Conservation (phyloP, 2,797 vertebrate species). For the Kryptolebias ocellatus region DNA sequence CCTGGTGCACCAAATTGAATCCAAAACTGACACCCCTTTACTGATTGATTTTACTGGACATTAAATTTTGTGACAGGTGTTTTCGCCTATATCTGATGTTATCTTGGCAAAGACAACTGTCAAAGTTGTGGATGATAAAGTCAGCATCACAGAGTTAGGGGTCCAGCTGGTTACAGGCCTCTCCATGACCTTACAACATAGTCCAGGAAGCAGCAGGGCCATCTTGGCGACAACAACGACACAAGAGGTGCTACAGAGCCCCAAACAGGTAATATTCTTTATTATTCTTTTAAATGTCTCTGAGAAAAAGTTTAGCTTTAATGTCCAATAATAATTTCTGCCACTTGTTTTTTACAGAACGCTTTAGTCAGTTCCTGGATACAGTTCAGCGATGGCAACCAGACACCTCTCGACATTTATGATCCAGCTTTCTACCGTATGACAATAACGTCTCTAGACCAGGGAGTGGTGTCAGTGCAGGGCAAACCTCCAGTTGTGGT, state of each 20-base stretch:
- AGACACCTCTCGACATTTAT: slow-evolving; percentile 91
- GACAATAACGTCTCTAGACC: slow-evolving; percentile 86
- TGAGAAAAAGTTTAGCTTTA: background rate
- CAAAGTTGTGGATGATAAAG: slow-evolving; percentile 91
- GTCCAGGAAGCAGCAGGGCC: slow-evolving; percentile 89
- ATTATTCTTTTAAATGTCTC: background rate
- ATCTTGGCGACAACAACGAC: slow-evolving; percentile 87
- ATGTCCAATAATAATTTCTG: background rate
- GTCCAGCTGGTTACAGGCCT: slow-evolving; percentile 90
- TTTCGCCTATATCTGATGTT: slow-evolving; percentile 90
- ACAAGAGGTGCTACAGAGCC: slow-evolving; percentile 86
- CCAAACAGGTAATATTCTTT: slow-evolving; percentile 84
- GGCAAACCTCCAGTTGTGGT: slow-evolving; percentile 81
- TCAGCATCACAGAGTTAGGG: slow-evolving; percentile 90
- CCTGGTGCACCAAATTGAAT: background rate
- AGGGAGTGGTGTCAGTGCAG: slow-evolving; percentile 87
- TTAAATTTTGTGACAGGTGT: slow-evolving; percentile 78
- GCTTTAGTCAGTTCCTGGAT: slow-evolving; percentile 92
- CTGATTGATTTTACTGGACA: slow-evolving; percentile 5
- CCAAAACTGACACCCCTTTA: background rate
- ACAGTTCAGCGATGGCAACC: slow-evolving; percentile 92
- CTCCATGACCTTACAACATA: slow-evolving; percentile 89
- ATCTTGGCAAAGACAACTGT: slow-evolving; percentile 90
- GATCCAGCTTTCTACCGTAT: slow-evolving; percentile 86
- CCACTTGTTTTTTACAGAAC: slow-evolving; percentile 77